Base-by-base conservation (phyloP, 2,797 vertebrate species). In the Crenuchus spilurus region DNA sequence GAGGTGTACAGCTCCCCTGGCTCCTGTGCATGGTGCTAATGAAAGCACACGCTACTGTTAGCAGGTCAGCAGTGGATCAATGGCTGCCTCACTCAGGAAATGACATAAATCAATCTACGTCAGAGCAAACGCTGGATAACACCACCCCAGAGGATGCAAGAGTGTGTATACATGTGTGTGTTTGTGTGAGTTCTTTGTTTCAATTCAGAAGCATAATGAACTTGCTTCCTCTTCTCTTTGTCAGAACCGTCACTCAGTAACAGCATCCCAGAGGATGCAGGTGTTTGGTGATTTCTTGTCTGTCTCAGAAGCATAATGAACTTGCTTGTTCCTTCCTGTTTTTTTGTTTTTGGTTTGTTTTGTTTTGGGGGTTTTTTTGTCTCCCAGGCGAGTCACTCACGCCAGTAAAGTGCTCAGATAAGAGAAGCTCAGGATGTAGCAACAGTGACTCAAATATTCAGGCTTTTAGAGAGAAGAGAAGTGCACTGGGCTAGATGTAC, bases 1-100 rank as follows among this genome's bases (percentile, higher is more conserved):
- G 35, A 20, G 67, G 60, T 80, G 73, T 31, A 68, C 28, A 49
- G 28, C 51, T 71, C 69, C 68, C 55, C 20, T 75, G 73, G 66
- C 79, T 41, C 22, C 18, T 72, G 57, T 46, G 22, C 24, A 80
- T 58, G 52, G 33, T 61, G 65, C 63, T 70, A 66, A 44, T 84
- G 46, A 84, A 80, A 80, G 75, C 52, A 51, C 55, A 61, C 22
- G 46, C 67, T 48, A 72, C n/a, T 54, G 31, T 26, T 72, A 62
- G 5, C 48, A 78, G 48, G 49, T 79, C 37, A 80, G 74, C 62
- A 57, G 63, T 55, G 44, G 74, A 46, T 80, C 37, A 80, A 68
- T 74, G 62, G 48, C 70, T 48, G 26, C 61, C 51, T 71, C 35
- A 44, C 37, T 35, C 67, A 49, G 66, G 2, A 65, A 80, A 78